Evolutionary conservation across 2,888 invertebrate genomes (phyloP).

Genomic region (Zygothrica quintamaculata): DNA sequence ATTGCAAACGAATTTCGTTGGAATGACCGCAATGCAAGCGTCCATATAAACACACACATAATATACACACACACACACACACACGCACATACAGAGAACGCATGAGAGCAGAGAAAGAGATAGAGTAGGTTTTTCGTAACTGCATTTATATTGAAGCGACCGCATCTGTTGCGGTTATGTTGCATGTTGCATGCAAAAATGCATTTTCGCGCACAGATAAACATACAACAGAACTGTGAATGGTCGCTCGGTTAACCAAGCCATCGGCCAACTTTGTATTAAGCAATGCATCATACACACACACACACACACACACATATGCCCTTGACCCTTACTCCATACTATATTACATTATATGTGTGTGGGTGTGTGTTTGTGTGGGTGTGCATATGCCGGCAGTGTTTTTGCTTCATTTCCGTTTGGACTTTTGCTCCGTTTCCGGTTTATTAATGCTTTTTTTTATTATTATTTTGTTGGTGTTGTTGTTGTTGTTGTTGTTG

Average conservation of each 20-base stretch:
- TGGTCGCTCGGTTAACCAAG: conserved; percentile 28
- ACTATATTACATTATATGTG: background rate
- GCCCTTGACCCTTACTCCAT: too few relatives aligned
- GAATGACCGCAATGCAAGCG: conserved; percentile 71
- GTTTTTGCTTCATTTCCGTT: conserved; percentile 70
- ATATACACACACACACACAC: conserved; percentile 1
- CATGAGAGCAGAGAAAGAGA: too few relatives aligned
- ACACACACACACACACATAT: too few relatives aligned
- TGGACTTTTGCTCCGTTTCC: conserved; percentile 62
- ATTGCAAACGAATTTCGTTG: conserved; percentile 75
- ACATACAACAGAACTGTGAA: conserved; percentile 51
- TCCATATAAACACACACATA: conserved; percentile 19
- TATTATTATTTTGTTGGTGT: conserved; percentile 32
- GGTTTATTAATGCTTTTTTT: conserved; percentile 72
- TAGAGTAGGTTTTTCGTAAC: conserved; percentile 69
- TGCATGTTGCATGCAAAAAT: conserved; percentile 80
- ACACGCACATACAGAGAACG: background rate
- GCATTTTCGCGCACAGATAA: conserved; percentile 81
- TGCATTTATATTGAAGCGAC: conserved; percentile 80
- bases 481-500: too few relatives aligned
- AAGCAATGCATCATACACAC: conserved; percentile 53
- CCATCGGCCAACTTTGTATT: conserved; percentile 46
- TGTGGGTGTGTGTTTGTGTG: conserved; percentile 4
- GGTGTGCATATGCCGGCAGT: conserved; percentile 11
- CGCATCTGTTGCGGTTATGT: conserved; percentile 81